A percentile compares a stretch with the other conserved stretches of the same genome.
Conservation (phyloP, 2,113 vertebrate genomes). For the Hemichromis elongatus region DNA sequence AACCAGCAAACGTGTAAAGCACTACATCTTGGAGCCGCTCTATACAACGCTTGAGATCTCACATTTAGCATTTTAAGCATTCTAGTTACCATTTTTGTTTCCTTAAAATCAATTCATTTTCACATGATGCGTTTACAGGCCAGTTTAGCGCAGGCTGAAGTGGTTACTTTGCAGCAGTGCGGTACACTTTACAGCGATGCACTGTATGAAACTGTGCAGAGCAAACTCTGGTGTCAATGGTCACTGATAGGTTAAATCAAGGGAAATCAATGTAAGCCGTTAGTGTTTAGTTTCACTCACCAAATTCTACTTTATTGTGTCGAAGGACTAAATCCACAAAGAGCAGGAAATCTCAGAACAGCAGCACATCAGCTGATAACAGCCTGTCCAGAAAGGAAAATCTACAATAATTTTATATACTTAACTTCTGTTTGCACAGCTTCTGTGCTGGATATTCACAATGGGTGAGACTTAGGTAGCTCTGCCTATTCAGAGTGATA, state of each 20-base stretch:
- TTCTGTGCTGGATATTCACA: background rate
- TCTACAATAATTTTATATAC: background rate
- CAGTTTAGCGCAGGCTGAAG: background rate
- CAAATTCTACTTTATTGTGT: background rate
- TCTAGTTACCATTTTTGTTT: background rate
- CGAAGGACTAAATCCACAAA: background rate
- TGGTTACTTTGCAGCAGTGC: background rate
- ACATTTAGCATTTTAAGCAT: background rate
- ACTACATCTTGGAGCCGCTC: background rate
- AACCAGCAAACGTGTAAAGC: background rate
- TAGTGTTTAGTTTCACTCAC: background rate
- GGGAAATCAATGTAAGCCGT: background rate
- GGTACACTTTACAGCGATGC: background rate
- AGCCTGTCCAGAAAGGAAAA: background rate
- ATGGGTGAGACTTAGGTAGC: background rate
- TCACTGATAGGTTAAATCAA: background rate
- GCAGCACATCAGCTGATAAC: background rate
- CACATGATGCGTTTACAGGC: background rate
- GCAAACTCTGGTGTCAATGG: background rate
- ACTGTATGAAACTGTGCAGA: background rate
- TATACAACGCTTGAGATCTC: background rate
- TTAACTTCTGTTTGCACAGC: background rate
- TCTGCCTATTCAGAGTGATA: background rate
- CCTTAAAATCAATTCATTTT: background rate
- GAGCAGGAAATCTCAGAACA: background rate